phyloP scores from a whole-genome alignment of 2,888 invertebrate genomes.

The Drosophila setosimentum region DNA sequence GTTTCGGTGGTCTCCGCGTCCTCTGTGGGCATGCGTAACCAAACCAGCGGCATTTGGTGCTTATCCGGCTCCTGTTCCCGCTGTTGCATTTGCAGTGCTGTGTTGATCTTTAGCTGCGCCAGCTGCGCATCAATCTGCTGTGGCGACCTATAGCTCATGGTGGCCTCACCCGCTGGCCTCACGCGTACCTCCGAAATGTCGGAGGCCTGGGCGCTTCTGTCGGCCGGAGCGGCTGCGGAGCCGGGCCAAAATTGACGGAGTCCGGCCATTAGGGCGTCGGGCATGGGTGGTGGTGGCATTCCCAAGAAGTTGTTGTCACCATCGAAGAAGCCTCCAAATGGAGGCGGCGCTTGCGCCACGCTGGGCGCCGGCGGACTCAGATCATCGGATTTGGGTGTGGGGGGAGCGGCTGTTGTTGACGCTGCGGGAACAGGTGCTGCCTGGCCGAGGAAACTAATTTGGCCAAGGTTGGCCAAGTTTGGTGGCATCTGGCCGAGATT shows the following conservation, averaged over 20 bases:
- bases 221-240: not conserved
- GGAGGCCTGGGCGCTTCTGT: conserved; percentile 59
- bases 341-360: not conserved
- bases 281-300: conserved; percentile 15
- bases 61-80: conserved; percentile 45
- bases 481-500: conserved; percentile 26
- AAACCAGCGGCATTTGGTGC: conserved; percentile 69
- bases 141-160: conserved; percentile 21
- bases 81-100: conserved; percentile 45
- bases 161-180: conserved; percentile 52
- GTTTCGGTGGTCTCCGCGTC: not conserved
- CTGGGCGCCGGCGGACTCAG: not conserved
- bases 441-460: conserved; percentile 42
- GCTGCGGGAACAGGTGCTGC: conserved; percentile 17
- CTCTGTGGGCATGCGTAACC: conserved; percentile 73
- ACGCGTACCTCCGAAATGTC: conserved; percentile 79
- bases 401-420: conserved; percentile 16
- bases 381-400: conserved; percentile 1
- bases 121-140: conserved; percentile 45
- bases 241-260: conserved; percentile 51
- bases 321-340: conserved; percentile 40
- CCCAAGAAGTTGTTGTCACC: conserved; percentile 49
- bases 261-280: conserved; percentile 42
- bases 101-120: conserved; percentile 60
- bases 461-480: conserved; percentile 17